A percentile compares a stretch with the other conserved stretches of the same genome.
Evolutionary conservation across 2,797 vertebrate genomes (phyloP).

Genomic region (Taeniopygia guttata): DNA sequence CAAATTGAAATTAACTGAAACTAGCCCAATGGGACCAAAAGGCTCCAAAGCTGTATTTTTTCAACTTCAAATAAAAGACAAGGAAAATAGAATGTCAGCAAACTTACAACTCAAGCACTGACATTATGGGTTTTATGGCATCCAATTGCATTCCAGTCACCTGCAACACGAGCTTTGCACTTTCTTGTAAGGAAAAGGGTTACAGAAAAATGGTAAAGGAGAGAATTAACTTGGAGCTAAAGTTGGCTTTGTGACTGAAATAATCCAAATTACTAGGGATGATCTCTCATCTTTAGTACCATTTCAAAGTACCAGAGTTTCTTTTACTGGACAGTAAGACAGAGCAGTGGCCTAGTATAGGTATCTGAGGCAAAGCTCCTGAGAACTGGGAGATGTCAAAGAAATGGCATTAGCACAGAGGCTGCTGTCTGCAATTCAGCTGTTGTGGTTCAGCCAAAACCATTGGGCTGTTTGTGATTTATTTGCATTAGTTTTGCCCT

Average conservation of each 20-base stretch:
- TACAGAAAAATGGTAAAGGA: not conserved
- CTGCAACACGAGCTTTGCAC: not conserved
- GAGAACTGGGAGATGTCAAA: not conserved
- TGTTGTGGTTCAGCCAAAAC: not conserved
- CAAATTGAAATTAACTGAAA: conserved; percentile 62
- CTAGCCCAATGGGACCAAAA: conserved; percentile 4
- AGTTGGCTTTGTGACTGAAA: not conserved
- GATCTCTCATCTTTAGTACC: not conserved
- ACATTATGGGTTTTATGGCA: not conserved
- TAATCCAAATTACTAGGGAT: not conserved
- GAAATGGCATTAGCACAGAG: not conserved
- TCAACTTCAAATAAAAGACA: conserved; percentile 54
- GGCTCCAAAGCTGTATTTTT: conserved; percentile 59
- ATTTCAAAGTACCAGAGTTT: not conserved
- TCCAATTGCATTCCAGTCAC: conserved; percentile 24
- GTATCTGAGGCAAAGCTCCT: not conserved
- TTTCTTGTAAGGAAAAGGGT: not conserved
- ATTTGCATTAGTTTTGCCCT: not conserved
- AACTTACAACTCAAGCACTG: not conserved
- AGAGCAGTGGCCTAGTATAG: not conserved
- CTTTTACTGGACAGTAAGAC: not conserved
- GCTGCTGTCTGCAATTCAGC: not conserved
- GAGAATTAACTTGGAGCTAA: conserved; percentile 23
- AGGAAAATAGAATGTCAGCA: conserved; percentile 26
- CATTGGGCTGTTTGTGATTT: not conserved